phyloP scores from a whole-genome alignment of 2,888 invertebrate genomes.

The Carabus problematicus region DNA sequence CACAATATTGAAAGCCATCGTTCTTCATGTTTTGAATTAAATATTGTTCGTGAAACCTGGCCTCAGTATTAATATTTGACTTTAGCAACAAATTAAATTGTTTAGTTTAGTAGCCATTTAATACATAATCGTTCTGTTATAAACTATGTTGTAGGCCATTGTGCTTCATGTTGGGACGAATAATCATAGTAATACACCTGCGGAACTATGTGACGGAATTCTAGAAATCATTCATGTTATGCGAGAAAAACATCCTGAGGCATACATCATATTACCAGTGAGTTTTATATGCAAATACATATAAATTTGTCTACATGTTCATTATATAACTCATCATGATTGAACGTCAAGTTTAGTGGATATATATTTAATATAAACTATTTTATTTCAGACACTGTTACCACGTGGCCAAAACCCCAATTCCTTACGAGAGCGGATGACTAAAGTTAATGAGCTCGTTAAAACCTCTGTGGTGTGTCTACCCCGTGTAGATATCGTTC shows the following conservation, averaged over 20 bases:
- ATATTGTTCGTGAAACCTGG: too few species aligned
- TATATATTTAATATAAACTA: not conserved
- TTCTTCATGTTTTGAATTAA: too few species aligned
- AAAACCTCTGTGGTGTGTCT: slow-evolving; percentile 69
- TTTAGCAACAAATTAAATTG: not conserved
- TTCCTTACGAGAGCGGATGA: slow-evolving; percentile 77
- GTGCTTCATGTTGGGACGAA: slow-evolving; percentile 90
- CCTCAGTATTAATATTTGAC: not conserved
- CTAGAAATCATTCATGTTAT: slow-evolving; percentile 77
- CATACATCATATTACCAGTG: slow-evolving; percentile 86
- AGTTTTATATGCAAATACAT: slow-evolving; percentile 55
- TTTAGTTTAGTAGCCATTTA: slow-evolving; percentile 4
- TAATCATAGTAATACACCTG: slow-evolving; percentile 81
- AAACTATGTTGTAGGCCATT: slow-evolving; percentile 68
- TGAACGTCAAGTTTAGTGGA: not conserved
- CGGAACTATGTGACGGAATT: slow-evolving; percentile 83
- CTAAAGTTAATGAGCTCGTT: slow-evolving; percentile 76
- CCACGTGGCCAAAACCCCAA: slow-evolving; percentile 90
- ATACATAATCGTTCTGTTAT: too few species aligned
- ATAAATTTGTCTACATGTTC: slow-evolving; percentile 14
- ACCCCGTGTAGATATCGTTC: slow-evolving; percentile 77
- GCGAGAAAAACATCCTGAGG: slow-evolving; percentile 77
- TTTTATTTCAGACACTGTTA: slow-evolving; percentile 75
- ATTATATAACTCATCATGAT: too few species aligned
- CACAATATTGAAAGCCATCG: too few species aligned